phyloP scores from a whole-genome alignment of 2,113 vertebrate genomes.

The Petroica traversi region DNA sequence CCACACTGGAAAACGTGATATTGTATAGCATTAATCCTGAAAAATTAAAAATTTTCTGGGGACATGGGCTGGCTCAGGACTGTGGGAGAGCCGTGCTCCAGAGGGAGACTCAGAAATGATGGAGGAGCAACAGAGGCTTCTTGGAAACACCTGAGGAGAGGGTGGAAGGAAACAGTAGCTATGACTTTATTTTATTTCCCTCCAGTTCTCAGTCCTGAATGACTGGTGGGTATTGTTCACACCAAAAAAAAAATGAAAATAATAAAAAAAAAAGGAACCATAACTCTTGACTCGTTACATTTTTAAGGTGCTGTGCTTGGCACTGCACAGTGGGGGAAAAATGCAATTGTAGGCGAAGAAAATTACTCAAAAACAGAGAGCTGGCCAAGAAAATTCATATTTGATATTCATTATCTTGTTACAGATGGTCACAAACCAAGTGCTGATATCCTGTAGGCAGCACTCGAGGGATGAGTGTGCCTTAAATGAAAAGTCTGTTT shows the following conservation, averaged over 20 bases:
- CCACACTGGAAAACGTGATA: fast-evolving
- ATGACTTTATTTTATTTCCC: constrained; percentile 12
- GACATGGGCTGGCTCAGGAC: neutral
- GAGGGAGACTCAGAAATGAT: neutral
- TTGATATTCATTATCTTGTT: constrained; percentile 59
- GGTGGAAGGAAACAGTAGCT: neutral
- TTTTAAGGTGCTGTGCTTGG: constrained; percentile 51
- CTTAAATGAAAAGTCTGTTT: neutral
- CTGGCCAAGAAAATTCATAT: constrained; percentile 50
- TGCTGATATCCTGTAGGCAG: constrained; percentile 12
- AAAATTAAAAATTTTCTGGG: neutral
- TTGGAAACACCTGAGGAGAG: neutral
- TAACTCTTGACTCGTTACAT: neutral
- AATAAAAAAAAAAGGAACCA: neutral
- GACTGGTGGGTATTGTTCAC: neutral
- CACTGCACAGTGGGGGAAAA: neutral
- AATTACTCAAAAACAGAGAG: neutral
- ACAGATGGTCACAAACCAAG: constrained; percentile 29
- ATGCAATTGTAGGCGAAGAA: neutral
- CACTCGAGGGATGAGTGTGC: neutral
- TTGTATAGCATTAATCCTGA: neutral
- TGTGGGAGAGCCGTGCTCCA: neutral
- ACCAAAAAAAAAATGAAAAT: neutral
- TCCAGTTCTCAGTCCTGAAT: neutral
- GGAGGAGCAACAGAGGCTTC: neutral